phyloP scores from a whole-genome alignment of 2,797 vertebrate species.

The Picus viridis region DNA sequence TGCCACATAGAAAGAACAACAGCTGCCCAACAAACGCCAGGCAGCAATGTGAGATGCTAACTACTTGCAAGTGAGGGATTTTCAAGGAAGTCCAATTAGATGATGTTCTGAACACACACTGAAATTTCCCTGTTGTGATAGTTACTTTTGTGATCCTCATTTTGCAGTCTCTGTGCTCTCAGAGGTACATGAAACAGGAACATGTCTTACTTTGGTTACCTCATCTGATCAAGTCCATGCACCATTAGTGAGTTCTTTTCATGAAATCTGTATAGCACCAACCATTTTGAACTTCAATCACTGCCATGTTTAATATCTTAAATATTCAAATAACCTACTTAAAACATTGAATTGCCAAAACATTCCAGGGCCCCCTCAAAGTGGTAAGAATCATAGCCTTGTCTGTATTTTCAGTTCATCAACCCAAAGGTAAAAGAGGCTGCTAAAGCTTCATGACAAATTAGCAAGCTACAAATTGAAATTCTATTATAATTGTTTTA shows the following conservation, averaged over 20 bases:
- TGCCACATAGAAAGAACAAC: background rate
- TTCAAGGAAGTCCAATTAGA: background rate
- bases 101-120: background rate
- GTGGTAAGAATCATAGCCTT: background rate
- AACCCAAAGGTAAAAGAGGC: background rate
- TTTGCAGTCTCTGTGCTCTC: background rate
- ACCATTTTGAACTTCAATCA: background rate
- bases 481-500: background rate
- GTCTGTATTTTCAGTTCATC: background rate
- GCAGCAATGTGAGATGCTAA: conserved; percentile 6
- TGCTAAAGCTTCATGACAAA: background rate
- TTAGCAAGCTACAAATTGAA: background rate
- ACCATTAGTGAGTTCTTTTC: background rate
- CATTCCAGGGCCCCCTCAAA: background rate
- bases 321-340: background rate
- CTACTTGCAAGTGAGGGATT: background rate
- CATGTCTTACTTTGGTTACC: background rate
- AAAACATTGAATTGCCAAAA: background rate
- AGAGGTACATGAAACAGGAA: accelerated
- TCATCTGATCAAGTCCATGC: background rate
- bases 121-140: background rate
- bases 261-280: background rate
- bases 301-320: background rate
- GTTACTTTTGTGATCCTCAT: background rate
- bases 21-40: conserved; percentile 12